Conservation (phyloP, 53 echinoderm and acorn worm genomes). For the Patiria pectinifera region DNA sequence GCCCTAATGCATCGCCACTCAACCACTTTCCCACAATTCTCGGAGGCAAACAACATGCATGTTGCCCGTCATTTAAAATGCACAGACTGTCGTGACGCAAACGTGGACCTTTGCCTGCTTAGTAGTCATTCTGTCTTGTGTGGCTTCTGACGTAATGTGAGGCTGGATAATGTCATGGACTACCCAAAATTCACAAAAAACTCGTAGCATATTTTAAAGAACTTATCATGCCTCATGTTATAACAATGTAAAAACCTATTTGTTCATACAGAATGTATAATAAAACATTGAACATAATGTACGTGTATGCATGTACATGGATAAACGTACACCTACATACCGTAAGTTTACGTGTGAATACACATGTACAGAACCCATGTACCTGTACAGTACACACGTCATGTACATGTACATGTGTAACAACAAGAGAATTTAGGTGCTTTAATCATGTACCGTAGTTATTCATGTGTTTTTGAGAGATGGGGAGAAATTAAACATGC, state of each 20-base stretch:
- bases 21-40: neutral
- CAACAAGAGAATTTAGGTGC: too few species aligned
- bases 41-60: neutral
- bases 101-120: constrained; percentile 2
- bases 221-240: too few species aligned
- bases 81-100: constrained; percentile 55
- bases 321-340: too few species aligned
- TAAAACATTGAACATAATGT: too few species aligned
- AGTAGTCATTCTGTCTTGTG: neutral
- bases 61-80: constrained; percentile 42
- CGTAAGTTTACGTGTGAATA: too few species aligned
- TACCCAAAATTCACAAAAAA: too few species aligned
- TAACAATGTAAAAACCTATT: too few species aligned
- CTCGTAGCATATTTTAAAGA: too few species aligned
- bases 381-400: neutral
- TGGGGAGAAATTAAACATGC: too few species aligned
- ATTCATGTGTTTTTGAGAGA: too few species aligned
- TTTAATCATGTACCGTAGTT: neutral
- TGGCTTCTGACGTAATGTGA: neutral
- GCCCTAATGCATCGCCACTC: neutral
- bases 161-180: neutral
- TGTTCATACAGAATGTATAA: too few species aligned
- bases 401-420: neutral
- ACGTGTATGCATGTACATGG: too few species aligned
- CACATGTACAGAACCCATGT: neutral